Percentiles rank a stretch among this genome's conserved stretches.
Evolutionary conservation across 2,113 vertebrate genomes (phyloP).

Genomic region (Proteles cristata): DNA sequence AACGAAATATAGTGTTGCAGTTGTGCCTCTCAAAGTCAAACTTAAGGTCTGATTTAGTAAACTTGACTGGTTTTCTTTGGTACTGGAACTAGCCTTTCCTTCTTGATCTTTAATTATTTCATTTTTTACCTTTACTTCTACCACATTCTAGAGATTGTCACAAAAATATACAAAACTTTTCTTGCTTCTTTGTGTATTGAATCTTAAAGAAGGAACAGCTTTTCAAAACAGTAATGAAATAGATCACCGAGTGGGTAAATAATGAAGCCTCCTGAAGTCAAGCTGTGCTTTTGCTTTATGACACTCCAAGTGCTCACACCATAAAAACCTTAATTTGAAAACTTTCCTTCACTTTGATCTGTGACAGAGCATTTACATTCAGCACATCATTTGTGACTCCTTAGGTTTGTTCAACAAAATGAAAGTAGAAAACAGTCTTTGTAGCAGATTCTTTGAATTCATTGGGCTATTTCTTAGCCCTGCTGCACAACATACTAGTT

Average conservation of each 20-base stretch:
- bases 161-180: not conserved
- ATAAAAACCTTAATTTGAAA: conserved; percentile 34
- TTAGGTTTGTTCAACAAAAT: not conserved
- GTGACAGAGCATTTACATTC: not conserved
- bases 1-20: not conserved
- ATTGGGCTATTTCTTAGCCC: not conserved
- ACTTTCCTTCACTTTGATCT: not conserved
- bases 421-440: not conserved
- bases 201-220: not conserved
- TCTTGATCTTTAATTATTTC: not conserved
- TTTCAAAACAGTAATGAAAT: not conserved
- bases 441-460: not conserved
- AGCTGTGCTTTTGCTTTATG: not conserved
- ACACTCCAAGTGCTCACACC: not conserved
- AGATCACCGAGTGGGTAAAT: not conserved
- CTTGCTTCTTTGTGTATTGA: conserved; percentile 1
- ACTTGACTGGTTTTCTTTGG: conserved; percentile 1
- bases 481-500: not conserved
- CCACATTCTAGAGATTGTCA: not conserved
- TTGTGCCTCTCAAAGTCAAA: not conserved
- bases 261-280: not conserved
- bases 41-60: not conserved
- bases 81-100: conserved; percentile 9
- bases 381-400: no score
- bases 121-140: not conserved